A percentile compares a stretch with the other conserved stretches of the same genome.
Conservation (phyloP, 2,797 vertebrate genomes). For the Cryptoprocta ferox region DNA sequence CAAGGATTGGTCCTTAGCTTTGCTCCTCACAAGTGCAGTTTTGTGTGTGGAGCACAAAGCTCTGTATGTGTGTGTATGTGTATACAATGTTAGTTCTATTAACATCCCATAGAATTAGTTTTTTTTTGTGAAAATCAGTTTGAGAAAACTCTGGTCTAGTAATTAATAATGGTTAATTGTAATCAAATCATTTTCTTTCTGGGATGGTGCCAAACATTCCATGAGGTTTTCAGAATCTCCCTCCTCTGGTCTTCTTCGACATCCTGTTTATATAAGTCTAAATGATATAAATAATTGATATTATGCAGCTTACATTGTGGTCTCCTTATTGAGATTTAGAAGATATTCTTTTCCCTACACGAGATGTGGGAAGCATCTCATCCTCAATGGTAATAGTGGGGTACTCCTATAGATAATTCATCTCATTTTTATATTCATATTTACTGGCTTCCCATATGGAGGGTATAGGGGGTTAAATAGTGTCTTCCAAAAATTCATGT, state of each 20-base stretch:
- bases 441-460: not conserved
- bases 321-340: not conserved
- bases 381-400: not conserved
- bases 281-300: not conserved
- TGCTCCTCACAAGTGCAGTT: not conserved
- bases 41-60: not conserved
- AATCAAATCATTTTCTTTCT: not conserved
- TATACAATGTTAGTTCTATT: not conserved
- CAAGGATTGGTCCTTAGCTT: not conserved
- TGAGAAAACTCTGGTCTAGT: not conserved
- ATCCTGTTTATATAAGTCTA: not conserved
- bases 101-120: not conserved
- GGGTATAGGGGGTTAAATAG: not conserved
- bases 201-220: not conserved
- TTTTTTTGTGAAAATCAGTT: not conserved
- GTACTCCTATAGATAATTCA: not conserved
- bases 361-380: not conserved
- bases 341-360: not conserved
- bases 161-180: not conserved
- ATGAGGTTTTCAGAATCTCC: not conserved
- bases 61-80: not conserved
- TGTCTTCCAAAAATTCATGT: not conserved
- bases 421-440: not conserved
- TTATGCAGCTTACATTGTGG: not conserved
- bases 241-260: not conserved